phyloP scores from a whole-genome alignment of 2,888 invertebrate genomes.

The Troides aeacus region DNA sequence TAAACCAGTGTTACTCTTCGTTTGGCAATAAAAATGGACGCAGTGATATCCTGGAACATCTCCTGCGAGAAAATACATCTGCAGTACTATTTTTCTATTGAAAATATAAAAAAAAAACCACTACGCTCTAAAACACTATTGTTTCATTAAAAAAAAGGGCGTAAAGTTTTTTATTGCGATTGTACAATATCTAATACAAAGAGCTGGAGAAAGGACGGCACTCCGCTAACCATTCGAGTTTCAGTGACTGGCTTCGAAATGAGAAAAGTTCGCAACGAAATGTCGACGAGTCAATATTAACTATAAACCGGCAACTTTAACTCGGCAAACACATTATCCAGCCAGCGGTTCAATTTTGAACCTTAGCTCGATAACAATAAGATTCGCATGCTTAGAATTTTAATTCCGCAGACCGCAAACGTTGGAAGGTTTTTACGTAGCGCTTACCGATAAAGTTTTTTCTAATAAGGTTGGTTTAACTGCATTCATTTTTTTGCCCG shows the following conservation, averaged over 20 bases:
- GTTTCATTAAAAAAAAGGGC: conserved; percentile 1
- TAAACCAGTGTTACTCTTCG: too few relatives aligned
- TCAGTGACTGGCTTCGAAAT: conserved; percentile 67
- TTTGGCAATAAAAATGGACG: too few relatives aligned
- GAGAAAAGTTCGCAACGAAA: conserved; percentile 77
- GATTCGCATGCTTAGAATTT: conserved; percentile 17
- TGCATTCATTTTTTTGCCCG: conserved; percentile 42
- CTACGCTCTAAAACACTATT: neutral
- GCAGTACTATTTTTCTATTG: too few relatives aligned
- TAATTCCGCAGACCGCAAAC: conserved; percentile 23
- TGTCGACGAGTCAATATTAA: conserved; percentile 77
- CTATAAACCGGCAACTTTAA: conserved; percentile 58
- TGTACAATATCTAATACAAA: conserved; percentile 43
- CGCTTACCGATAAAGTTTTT: conserved; percentile 71
- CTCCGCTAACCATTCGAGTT: conserved; percentile 42
- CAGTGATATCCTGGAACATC: too few relatives aligned
- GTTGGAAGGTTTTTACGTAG: conserved; percentile 36
- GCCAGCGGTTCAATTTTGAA: conserved; percentile 24
- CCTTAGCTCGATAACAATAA: conserved; percentile 21
- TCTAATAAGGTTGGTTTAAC: conserved; percentile 60
- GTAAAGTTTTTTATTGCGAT: conserved; percentile 22
- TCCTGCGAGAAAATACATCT: too few relatives aligned
- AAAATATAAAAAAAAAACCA: neutral
- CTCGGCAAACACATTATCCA: conserved; percentile 31
- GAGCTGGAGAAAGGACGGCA: conserved; percentile 37